Evolutionary conservation across 2,113 vertebrate genomes (phyloP), one percentile per base, ranked within the genome.

Genomic region (Poecile atricapillus): DNA sequence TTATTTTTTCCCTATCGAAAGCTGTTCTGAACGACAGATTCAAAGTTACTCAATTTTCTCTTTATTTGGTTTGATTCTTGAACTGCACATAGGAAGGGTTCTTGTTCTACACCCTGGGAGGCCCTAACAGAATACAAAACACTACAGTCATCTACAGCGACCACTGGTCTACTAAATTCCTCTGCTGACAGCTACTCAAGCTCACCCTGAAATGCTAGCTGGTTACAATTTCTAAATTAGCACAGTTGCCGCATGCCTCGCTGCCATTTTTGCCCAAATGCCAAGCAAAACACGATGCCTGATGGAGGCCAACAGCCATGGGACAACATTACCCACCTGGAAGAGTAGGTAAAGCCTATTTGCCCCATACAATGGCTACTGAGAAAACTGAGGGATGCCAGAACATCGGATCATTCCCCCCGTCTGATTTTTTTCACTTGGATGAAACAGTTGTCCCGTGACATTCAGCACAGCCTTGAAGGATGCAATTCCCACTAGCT

Each of bases 31-130:
- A 59, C 0, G 7, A 94, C 14, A 2, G 69, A 84, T 73, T 94
- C 65, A 64, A 90, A 93, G 85, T 92, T 92, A 78, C 77, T 91
- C 73, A 37, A 77, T 89, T 90, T 94, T 97, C 69, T 93, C 95
- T 97, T 96, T 96, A 96, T 96, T 97, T 96, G 94, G 95, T 92
- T 95, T 83, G 90, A 68, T 95, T 96, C 92, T 96, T 89, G 80
- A 94, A 87, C 88, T 49, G 60, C 73, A 50, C 85, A 89, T 71
- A 87, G 39, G 85, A 95, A 92, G n/a, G 76, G 64, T 37, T 82
- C 93, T 89, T 78, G 65, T 84, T 75, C 76, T 65, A 37, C 90
- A 68, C 90, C 83, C 94, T 79, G 65, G 90, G 94, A 93, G 86
- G 95, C 86, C 92, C 64, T 75, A 50, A 58, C 28, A 95, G 77